phyloP scores from a whole-genome alignment of 2,888 invertebrate species.

The Eucriotettix oculatus region DNA sequence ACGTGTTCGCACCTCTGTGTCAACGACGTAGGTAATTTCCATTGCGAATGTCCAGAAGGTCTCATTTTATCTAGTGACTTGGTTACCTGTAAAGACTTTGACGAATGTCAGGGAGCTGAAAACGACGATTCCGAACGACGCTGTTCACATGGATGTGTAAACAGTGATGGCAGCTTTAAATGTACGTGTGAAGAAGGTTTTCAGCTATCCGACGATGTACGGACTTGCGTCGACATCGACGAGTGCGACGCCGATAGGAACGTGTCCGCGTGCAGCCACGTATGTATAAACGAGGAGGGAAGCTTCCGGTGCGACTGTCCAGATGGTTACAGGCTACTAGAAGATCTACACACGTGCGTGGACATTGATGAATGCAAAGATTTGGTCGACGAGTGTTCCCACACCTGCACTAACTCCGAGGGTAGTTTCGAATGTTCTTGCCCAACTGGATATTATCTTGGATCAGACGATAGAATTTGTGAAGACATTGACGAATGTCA shows the following conservation, averaged over 20 bases:
- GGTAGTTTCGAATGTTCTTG: slow-evolving; percentile 35
- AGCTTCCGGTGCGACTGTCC: slow-evolving; percentile 10
- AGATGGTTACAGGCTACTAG: slow-evolving; percentile 3
- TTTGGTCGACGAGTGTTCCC: slow-evolving; percentile 20
- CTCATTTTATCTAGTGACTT: slow-evolving; percentile 29
- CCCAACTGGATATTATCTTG: slow-evolving; percentile 26
- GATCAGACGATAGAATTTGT: slow-evolving; percentile 20
- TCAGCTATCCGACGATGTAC: slow-evolving; percentile 20
- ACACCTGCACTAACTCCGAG: slow-evolving; percentile 30
- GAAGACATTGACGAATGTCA: slow-evolving; percentile 21
- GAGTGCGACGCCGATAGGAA: slow-evolving; percentile 7
- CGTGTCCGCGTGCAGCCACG: slow-evolving; percentile 13
- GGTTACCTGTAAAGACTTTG: not conserved
- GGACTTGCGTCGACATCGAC: slow-evolving; percentile 9
- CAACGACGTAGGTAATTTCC: slow-evolving; percentile 41
- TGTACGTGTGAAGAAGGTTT: slow-evolving; percentile 32
- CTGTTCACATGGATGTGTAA: slow-evolving; percentile 28
- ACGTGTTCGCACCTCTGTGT: slow-evolving; percentile 36
- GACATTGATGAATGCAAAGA: slow-evolving; percentile 26
- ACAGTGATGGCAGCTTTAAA: slow-evolving; percentile 30
- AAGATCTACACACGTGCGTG: slow-evolving; percentile 9
- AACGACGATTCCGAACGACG: slow-evolving; percentile 13
- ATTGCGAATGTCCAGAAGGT: slow-evolving; percentile 37
- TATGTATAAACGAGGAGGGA: slow-evolving; percentile 10
- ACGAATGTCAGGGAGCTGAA: not conserved